Evolutionary conservation across 92 coral and sea anemone genomes (phyloP), one percentile per base, ranked within the genome.

Genomic region (Epizoanthus ramosus): DNA sequence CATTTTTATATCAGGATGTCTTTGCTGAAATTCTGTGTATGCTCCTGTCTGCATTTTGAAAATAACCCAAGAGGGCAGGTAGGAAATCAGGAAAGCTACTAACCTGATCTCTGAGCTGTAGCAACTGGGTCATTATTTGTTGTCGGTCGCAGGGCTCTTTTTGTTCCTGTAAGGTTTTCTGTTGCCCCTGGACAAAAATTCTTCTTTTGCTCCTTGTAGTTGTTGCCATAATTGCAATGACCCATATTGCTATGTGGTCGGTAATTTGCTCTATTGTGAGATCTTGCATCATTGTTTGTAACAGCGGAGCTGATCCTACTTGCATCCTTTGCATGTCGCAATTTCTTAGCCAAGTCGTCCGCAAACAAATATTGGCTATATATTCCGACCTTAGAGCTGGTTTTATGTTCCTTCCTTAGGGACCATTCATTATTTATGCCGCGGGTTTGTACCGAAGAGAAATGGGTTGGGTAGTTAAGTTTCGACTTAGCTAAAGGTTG

Each of bases 271-370:
- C 63, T 73, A 43, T 54, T 53, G 43, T 23, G 45, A 53, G 0
- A 13, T 24, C 79, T 73, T 16, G 12, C 23, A 73, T 23, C 13
- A 4, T 24, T 73, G 70, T 61, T 77, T 39, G 60, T 59, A 56
- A 75, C 83, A 64, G 83, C 53, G 1, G 17, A 50, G 77, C 90
- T 82, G 65, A 87, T 81, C 71, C 79, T 87, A 67, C 87, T 65
- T 8, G 90, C 64, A 25, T 84, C 88, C 75, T 84, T 88, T 2
- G 79, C 88, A 67, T 85, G 88, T 47, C 86, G 84, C 17, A 80
- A 45, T 57, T 89, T 58, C 56, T 74, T 84, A 15, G 84, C 86
- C 4, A 84, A 63, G 83, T 88, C 88, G 18, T 84, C 80, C 71
- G 68, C 71, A 68, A 88, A 79, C 21, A 85, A 70, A 45, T 79